Evolutionary conservation across 2,113 vertebrate species (phyloP).

Genomic region (Strigops habroptila): DNA sequence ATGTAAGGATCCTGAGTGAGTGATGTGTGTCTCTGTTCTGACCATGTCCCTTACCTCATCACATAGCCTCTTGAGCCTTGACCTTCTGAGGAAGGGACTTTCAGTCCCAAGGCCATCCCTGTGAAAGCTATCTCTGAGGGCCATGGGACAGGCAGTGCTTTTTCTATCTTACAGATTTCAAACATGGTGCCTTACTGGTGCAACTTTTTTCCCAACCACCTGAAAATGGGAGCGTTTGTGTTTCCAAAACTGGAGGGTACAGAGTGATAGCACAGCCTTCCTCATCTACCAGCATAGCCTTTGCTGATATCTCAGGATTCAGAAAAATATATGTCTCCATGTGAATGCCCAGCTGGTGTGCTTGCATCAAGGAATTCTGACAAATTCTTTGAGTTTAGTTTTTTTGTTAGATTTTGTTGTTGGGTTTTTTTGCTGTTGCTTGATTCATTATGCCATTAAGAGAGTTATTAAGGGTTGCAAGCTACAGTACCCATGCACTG

Average conservation of each 20-base stretch:
- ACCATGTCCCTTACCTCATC: neutral
- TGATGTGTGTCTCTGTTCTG: neutral
- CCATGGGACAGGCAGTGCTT: neutral
- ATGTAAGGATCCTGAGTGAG: fast-evolving
- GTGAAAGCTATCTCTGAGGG: neutral
- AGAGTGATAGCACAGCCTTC: neutral
- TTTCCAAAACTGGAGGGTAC: neutral
- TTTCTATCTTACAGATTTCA: neutral
- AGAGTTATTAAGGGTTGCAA: neutral
- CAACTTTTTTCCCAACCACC: neutral
- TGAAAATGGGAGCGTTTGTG: neutral
- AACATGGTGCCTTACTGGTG: neutral
- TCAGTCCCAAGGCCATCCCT: neutral
- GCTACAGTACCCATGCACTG: neutral
- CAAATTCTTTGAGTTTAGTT: neutral
- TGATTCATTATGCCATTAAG: neutral
- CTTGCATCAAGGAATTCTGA: neutral
- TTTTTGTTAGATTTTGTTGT: neutral
- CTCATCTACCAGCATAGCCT: neutral
- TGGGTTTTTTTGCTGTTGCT: neutral
- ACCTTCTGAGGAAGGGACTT: neutral
- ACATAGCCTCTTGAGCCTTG: neutral
- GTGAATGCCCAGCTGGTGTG: neutral
- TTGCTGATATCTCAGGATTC: neutral
- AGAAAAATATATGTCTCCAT: neutral